Base-by-base conservation (phyloP, 2,113 vertebrate genomes). In the Saccopteryx leptura region DNA sequence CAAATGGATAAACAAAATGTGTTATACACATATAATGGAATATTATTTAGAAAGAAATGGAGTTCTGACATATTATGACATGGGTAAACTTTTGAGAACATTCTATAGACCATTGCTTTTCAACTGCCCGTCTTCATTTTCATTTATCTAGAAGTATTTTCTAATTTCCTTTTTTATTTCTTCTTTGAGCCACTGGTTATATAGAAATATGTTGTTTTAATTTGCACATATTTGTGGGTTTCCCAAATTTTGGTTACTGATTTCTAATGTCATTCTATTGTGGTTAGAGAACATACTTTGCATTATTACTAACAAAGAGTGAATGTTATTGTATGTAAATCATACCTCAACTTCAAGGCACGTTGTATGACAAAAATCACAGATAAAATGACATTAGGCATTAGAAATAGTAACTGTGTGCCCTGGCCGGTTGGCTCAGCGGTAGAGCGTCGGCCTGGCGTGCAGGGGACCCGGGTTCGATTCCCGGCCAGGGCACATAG, bases 171-270 rank as follows among this genome's bases (percentile, higher is more conserved):
- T 60, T 80, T 56, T 58, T 14, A 95, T 74, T 66, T 74, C 31
- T 68, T 90, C 46, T 21, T 78, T 71, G 54, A 69, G 21, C 18
- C n/a, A 89, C 8, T 78, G 63, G 39, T 39, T 56, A 87, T 33
- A 66, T 1, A 60, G 9, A 7, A 71, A 13, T n/a, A 66, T 48
- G 12, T 39, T 39, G 39, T 39, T 63, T 81, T 80, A 87, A 66
- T 86, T 72, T 95, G 19, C 28, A 48, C 39, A 9, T 86, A 72
- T 80, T 48, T 80, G 58, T 71, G n/a, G 19, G n/a, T 65, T 87
- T 54, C 28, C 65, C 15, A 80, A 86, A 91, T 87, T 85, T 58
- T 58, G 63, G 14, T 80, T 86, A 85, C 56, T 94, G 6, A 86
- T 26, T 76, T 85, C 48, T 71, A 56, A 91, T 72, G 91, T 86